A percentile compares a stretch with the other conserved stretches of the same genome.
phyloP scores from a whole-genome alignment of 2,888 invertebrate species.

The Athalia cordata region DNA sequence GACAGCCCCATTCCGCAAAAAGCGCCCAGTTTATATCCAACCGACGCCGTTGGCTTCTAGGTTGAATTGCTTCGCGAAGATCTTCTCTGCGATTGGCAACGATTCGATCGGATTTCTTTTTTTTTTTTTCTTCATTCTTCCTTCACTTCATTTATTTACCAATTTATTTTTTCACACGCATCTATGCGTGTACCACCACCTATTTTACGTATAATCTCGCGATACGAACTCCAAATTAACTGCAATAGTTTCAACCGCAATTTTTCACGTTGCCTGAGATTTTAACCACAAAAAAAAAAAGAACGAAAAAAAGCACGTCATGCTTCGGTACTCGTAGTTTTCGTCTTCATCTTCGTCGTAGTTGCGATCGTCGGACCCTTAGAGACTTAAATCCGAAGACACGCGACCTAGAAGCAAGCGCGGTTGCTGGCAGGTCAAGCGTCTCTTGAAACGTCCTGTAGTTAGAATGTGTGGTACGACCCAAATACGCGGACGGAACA shows the following conservation, averaged over 20 bases:
- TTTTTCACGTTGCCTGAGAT: too few relatives aligned
- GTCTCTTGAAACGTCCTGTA: slow-evolving; percentile 44
- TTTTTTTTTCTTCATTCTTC: not conserved
- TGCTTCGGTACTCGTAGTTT: too few relatives aligned
- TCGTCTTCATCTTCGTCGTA: not conserved
- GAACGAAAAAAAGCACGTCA: too few relatives aligned
- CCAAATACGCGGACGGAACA: slow-evolving; percentile 60
- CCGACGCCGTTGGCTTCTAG: slow-evolving; percentile 3
- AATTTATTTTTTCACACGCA: too few relatives aligned
- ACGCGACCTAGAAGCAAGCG: slow-evolving; percentile 37
- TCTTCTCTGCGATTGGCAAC: not conserved
- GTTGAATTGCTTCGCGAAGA: slow-evolving; percentile 24
- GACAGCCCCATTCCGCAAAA: slow-evolving; percentile 9
- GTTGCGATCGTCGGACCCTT: slow-evolving; percentile 8
- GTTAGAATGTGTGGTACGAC: slow-evolving; percentile 54
- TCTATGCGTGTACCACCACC: too few relatives aligned
- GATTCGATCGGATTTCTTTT: not conserved
- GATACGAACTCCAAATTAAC: too few relatives aligned
- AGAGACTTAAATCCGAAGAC: slow-evolving; percentile 38
- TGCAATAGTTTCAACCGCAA: too few relatives aligned
- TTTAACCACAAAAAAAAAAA: too few relatives aligned
- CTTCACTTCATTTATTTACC: too few relatives aligned
- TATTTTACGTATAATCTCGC: too few relatives aligned
- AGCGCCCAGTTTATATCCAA: not conserved
- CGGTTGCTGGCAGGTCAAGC: slow-evolving; percentile 44